Evolutionary conservation across 2,888 invertebrate genomes (phyloP).

Genomic region (Caenorhabditis virilis): DNA sequence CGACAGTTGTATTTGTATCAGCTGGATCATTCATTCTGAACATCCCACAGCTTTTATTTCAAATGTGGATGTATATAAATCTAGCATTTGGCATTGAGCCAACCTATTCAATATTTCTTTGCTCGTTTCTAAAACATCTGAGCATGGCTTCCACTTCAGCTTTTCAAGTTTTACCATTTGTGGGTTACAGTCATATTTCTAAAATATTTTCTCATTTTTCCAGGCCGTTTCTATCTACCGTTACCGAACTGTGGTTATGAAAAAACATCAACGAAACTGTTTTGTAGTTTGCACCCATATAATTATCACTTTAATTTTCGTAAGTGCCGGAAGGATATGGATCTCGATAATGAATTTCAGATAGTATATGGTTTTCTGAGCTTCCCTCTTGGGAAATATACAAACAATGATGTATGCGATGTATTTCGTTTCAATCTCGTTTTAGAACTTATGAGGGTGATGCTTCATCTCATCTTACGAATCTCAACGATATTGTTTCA

Average conservation of each 20-base stretch:
- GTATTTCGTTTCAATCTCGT: constrained; percentile 20
- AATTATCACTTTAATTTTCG: constrained; percentile 17
- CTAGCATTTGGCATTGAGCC: constrained; percentile 18
- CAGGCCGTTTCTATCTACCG: constrained; percentile 36
- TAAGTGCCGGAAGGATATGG: not conserved
- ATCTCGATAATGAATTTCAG: constrained; percentile 7
- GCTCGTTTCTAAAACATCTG: constrained; percentile 28
- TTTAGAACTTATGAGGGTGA: constrained; percentile 26
- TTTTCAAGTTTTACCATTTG: constrained; percentile 32
- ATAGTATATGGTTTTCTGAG: constrained; percentile 27
- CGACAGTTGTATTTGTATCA: constrained; percentile 34
- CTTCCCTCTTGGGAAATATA: constrained; percentile 28
- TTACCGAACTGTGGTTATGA: constrained; percentile 29
- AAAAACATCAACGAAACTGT: constrained; percentile 13
- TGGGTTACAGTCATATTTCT: constrained; percentile 5
- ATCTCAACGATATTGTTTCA: constrained; percentile 3
- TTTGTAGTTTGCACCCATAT: constrained; percentile 20
- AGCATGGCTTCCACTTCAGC: constrained; percentile 27
- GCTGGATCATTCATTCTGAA: constrained; percentile 26
- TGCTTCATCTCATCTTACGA: not conserved
- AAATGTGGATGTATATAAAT: constrained; percentile 33
- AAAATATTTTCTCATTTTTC: no score
- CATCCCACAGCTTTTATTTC: constrained; percentile 22
- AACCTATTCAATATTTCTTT: constrained; percentile 17
- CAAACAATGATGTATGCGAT: constrained; percentile 25